Evolutionary conservation across 2,888 invertebrate genomes (phyloP), one percentile per base, ranked within the genome.

Genomic region (Conops quadrifasciatus): DNA sequence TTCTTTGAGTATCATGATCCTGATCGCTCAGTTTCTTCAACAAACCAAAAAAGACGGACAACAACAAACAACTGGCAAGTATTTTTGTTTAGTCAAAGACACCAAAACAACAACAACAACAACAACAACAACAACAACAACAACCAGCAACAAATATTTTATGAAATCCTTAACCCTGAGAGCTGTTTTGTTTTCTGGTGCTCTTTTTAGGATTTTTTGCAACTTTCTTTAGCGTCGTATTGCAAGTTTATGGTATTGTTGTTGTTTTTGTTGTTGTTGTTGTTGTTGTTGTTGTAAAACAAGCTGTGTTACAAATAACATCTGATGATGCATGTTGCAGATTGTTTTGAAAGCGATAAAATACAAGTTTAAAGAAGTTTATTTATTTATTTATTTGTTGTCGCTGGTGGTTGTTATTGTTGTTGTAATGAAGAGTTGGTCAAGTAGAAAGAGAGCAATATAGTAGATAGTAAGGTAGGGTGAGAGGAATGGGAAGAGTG

Each of bases 331-430:
- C 68, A 71, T 68, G 71, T 71, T 64, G 28, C 59, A 30, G 71
- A 68, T 71, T 58, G 45, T 49, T 68, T 71, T 59, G 64, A 56
- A 45, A 67, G 68, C 71, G 71, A 68, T 68, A 68, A 64, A 68
- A 67, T 62, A 67, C 64, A 56, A 58, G 67, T 26, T 15, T n/a
- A n/a, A n/a, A n/a, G n/a, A n/a, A 30, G 56, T 45, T 67, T 59
- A 59, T 45, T 66, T 66, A 67, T 51, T 26, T 30, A 63, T 63
- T 63, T n/a, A n/a, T n/a, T n/a, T n/a, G n/a, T n/a, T n/a, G n/a
- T 28, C 11, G 59, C 30, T 59, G n/a, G 49, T 49, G 15, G 16
- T 49, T 49, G 49, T n/a, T 16, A 15, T 19, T 49, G n/a, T 1
- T 0, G 4, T 16, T 4, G n/a, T 16, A 36, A 36, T 36, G 36